Evolutionary conservation across 1,140 invertebrate genomes (phyloP).

Genomic region (Physella acuta): DNA sequence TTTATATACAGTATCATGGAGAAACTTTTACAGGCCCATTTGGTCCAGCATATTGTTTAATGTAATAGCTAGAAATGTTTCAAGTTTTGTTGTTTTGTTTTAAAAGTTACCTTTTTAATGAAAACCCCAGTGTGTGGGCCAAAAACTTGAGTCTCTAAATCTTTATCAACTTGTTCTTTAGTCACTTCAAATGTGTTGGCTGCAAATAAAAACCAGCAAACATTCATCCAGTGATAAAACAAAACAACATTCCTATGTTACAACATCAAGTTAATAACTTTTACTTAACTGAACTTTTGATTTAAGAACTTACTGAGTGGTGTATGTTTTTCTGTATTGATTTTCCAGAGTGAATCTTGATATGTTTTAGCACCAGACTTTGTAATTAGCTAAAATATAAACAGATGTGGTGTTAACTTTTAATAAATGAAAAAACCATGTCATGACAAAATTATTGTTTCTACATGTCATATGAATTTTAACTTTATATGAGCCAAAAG

Average conservation of each 20-base stretch:
- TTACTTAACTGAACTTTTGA: neutral
- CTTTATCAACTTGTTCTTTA: constrained; percentile 3
- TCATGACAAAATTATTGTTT: too few relatives aligned
- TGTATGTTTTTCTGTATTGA: constrained; percentile 21
- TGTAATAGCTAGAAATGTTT: neutral
- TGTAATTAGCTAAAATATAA: neutral
- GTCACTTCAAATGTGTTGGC: constrained; percentile 1
- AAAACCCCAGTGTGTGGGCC: constrained; percentile 22
- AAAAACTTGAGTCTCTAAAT: constrained; percentile 14
- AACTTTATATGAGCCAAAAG: too few relatives aligned
- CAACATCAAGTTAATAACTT: neutral
- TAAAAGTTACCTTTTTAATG: constrained; percentile 15
- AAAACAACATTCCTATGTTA: neutral
- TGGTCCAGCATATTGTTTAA: neutral
- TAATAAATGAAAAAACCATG: too few relatives aligned
- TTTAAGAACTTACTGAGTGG: constrained; percentile 13
- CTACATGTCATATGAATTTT: too few relatives aligned
- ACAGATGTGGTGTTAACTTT: neutral
- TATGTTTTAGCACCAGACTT: neutral
- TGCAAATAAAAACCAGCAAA: constrained; percentile 12
- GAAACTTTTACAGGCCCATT: too few relatives aligned
- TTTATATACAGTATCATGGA: too few relatives aligned
- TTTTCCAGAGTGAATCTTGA: constrained; percentile 10
- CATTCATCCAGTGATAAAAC: neutral
- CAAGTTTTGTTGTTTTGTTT: neutral